Conservation (phyloP, 2,797 vertebrate species). For the Myripristis murdjan region DNA sequence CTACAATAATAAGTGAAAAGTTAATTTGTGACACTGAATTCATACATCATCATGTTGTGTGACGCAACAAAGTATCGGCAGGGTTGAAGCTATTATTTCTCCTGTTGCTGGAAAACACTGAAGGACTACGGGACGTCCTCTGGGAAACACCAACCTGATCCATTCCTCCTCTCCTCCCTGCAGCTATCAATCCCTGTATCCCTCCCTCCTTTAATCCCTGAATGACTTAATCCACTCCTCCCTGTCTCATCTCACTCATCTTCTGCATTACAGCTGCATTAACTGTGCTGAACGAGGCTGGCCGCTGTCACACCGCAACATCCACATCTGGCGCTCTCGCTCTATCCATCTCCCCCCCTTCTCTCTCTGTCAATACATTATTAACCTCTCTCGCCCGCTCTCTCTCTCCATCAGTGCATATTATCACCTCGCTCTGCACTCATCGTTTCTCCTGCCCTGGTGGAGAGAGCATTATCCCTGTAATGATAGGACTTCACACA, state of each 20-base stretch:
- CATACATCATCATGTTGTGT: no score
- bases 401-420: neutral
- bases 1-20: no score
- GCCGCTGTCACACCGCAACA: constrained; percentile 1
- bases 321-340: constrained; percentile 8
- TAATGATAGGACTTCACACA: neutral
- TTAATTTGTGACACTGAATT: no score
- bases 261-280: constrained; percentile 56
- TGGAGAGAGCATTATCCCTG: neutral
- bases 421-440: constrained; percentile 11
- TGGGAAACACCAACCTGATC: no score
- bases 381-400: neutral
- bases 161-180: neutral
- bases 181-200: neutral
- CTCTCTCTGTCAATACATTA: neutral
- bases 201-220: constrained; percentile 43
- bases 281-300: constrained; percentile 47
- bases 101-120: neutral
- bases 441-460: neutral
- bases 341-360: neutral
- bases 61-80: no score
- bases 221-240: constrained; percentile 28
- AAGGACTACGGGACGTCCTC: no score
- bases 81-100: no score
- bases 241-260: constrained; percentile 27